A percentile compares a stretch with the other conserved stretches of the same genome.
These are phyloP conservation scores for Seira musarum DNA, from an alignment of 2,888 invertebrate species.

Conservation along the genomic window DNA sequence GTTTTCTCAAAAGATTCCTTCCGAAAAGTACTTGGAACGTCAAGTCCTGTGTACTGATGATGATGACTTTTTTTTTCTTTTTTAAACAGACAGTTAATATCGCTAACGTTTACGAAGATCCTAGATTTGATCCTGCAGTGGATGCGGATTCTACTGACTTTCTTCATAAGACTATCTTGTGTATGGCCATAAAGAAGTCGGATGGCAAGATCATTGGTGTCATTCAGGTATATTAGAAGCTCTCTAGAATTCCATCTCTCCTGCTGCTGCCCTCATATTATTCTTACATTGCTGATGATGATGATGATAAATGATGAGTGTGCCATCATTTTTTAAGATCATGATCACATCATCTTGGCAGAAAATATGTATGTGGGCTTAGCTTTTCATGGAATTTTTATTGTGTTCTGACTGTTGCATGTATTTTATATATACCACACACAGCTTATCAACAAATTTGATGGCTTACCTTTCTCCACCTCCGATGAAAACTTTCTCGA, in stretches of 20 bases:
- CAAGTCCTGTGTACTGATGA: not conserved
- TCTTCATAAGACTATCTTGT: conserved; percentile 90
- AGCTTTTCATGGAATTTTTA: conserved; percentile 50
- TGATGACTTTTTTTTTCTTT: conserved; percentile 69
- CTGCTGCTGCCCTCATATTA: not conserved
- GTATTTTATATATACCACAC: conserved; percentile 73
- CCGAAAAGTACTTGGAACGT: conserved; percentile 2
- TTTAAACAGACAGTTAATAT: conserved; percentile 87
- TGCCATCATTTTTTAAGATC: conserved; percentile 9
- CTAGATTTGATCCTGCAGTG: conserved; percentile 89
- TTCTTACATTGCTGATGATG: not conserved
- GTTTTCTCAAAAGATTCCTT: not conserved
- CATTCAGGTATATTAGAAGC: conserved; percentile 77
- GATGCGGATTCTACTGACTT: conserved; percentile 88
- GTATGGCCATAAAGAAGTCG: conserved; percentile 97
- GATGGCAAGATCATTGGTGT: conserved; percentile 93
- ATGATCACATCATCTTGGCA: not conserved
- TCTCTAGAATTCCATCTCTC: not conserved
- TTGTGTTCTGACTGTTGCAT: not conserved
- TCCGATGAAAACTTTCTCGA: conserved; percentile 98
- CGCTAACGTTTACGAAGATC: conserved; percentile 89
- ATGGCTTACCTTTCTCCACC: conserved; percentile 90
- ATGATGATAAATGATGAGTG: conserved; percentile 4
- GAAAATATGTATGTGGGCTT: conserved; percentile 5
- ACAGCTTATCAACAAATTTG: conserved; percentile 90